Percentiles rank a stretch among this genome's conserved stretches.
Evolutionary conservation across 1,140 invertebrate species (phyloP).

Genomic region (Phortica variegata): DNA sequence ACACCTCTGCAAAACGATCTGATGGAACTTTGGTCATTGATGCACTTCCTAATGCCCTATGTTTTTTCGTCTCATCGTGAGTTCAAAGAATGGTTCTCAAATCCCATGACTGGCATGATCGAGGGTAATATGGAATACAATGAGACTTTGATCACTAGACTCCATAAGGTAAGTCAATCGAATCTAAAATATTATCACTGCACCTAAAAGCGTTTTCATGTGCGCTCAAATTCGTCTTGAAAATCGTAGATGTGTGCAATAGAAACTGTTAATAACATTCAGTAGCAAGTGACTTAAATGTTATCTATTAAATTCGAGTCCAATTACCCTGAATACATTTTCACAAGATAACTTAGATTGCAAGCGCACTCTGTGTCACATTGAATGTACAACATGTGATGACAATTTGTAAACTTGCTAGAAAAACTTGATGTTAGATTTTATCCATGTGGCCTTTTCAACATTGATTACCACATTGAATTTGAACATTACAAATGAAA

Average conservation of each 20-base stretch:
- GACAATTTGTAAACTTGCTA: conserved; percentile 47
- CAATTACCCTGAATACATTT: conserved; percentile 22
- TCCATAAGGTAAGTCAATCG: conserved; percentile 90
- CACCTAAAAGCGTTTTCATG: conserved; percentile 51
- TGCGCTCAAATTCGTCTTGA: conserved; percentile 31
- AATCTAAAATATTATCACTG: conserved; percentile 1
- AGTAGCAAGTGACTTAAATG: conserved; percentile 27
- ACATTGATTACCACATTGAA: conserved; percentile 28
- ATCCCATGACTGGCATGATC: conserved; percentile 97
- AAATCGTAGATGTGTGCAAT: conserved; percentile 47
- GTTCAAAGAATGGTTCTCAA: conserved; percentile 99
- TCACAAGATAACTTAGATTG: background rate
- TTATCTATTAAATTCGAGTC: conserved; percentile 6
- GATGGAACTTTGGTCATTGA: conserved; percentile 99
- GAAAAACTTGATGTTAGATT: conserved; percentile 19
- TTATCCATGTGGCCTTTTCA: conserved; percentile 34
- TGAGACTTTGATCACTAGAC: conserved; percentile 87
- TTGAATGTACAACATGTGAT: conserved; percentile 27
- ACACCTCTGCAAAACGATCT: conserved; percentile 98
- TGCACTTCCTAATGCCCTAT: conserved; percentile 99
- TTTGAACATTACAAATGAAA: conserved; percentile 17
- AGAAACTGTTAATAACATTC: conserved; percentile 20
- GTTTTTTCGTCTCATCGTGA: conserved; percentile 97
- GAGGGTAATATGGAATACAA: conserved; percentile 96
- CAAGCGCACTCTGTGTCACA: conserved; percentile 49